Percentiles rank a stretch among this genome's conserved stretches.
phyloP scores from a whole-genome alignment of 1,140 invertebrate genomes.

The Hypothenemus hampei region DNA sequence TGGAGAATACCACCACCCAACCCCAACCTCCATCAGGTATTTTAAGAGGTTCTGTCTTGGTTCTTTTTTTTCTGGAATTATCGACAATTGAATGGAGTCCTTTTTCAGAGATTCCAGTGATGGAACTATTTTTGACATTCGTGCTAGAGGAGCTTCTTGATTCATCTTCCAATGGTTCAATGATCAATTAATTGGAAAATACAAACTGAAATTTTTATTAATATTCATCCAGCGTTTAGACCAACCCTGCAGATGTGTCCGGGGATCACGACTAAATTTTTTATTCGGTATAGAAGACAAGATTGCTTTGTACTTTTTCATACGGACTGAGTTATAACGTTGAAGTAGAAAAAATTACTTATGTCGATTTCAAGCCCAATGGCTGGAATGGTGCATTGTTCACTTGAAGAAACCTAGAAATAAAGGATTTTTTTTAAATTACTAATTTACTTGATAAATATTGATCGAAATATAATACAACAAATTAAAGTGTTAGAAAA shows the following conservation, averaged over 20 bases:
- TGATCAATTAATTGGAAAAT: constrained; percentile 25
- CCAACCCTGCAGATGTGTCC: constrained; percentile 34
- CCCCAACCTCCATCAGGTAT: constrained; percentile 75
- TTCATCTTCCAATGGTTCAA: background rate
- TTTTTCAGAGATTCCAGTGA: constrained; percentile 14
- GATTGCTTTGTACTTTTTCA: constrained; percentile 26
- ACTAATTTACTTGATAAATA: no score
- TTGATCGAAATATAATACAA: no score
- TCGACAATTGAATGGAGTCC: constrained; percentile 16
- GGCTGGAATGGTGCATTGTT: no score
- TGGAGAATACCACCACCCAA: constrained; percentile 83
- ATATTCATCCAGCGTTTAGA: constrained; percentile 36
- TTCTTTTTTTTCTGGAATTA: background rate
- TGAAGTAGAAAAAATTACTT: no score
- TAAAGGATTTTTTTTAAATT: no score
- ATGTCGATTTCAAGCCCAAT: no score
- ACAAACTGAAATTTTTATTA: constrained; percentile 8
- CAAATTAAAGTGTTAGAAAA: no score
- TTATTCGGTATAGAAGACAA: constrained; percentile 19
- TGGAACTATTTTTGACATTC: constrained; percentile 40
- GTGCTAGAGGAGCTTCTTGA: constrained; percentile 42
- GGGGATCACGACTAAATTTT: constrained; percentile 32
- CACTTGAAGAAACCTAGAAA: no score
- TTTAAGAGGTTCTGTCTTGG: no score
- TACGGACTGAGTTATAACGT: no score